Conservation (phyloP, 2,888 invertebrate genomes). For the Xestia c-nigrum region DNA sequence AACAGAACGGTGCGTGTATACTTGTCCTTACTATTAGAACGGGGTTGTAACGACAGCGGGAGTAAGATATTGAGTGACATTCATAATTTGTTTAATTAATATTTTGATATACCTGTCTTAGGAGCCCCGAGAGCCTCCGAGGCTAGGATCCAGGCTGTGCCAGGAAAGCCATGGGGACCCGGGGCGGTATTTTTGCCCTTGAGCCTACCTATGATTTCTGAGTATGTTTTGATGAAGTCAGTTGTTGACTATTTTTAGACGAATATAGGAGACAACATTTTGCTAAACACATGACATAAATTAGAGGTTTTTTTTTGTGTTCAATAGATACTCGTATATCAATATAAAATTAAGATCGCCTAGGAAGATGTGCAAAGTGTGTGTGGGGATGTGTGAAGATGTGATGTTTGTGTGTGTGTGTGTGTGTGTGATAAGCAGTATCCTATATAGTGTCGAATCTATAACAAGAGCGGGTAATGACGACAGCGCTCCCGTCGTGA, state of each 20-base stretch:
- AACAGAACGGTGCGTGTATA: slow-evolving; percentile 32
- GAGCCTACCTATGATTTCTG: too few relatives aligned
- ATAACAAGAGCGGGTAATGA: slow-evolving; percentile 20
- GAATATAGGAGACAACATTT: neutral
- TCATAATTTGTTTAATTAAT: neutral
- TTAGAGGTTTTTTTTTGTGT: neutral
- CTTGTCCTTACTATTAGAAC: neutral
- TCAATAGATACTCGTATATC: too few relatives aligned
- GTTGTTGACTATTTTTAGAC: neutral
- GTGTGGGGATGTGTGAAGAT: too few relatives aligned
- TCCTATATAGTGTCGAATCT: slow-evolving; percentile 4
- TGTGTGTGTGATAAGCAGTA: too few relatives aligned
- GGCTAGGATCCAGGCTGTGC: too few relatives aligned
- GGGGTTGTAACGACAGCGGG: slow-evolving; percentile 16
- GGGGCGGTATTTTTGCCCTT: too few relatives aligned
- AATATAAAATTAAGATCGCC: too few relatives aligned
- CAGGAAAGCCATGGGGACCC: too few relatives aligned
- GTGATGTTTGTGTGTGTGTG: too few relatives aligned
- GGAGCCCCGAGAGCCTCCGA: too few relatives aligned
- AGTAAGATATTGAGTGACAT: too few relatives aligned
- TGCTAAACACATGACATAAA: neutral
- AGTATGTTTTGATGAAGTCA: too few relatives aligned
- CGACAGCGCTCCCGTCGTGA: slow-evolving; percentile 25
- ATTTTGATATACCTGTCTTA: neutral
- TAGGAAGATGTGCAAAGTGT: neutral